Percentiles rank a stretch among this genome's conserved stretches.
phyloP scores from a whole-genome alignment of 2,113 vertebrate species.

The Nothocercus julius region DNA sequence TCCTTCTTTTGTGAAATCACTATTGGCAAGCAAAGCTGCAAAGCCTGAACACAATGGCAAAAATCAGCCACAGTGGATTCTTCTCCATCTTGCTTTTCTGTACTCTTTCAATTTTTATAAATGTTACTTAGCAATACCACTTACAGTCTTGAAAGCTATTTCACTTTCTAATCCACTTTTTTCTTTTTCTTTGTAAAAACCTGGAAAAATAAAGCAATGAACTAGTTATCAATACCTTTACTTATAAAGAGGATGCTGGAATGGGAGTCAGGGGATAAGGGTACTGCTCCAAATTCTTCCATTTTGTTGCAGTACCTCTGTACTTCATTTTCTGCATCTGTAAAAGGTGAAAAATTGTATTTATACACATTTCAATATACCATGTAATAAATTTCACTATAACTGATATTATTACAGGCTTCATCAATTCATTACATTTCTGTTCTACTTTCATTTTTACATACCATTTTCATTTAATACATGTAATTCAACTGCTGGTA shows the following conservation, averaged over 20 bases:
- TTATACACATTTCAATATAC: background rate
- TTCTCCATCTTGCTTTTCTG: background rate
- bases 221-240: conserved; percentile 5
- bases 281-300: background rate
- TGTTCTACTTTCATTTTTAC: background rate
- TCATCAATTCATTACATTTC: background rate
- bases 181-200: background rate
- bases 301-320: background rate
- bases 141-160: background rate
- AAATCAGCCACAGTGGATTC: background rate
- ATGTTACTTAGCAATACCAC: background rate
- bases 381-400: background rate
- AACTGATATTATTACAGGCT: background rate
- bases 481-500: background rate
- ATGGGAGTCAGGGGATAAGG: background rate
- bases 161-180: background rate
- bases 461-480: background rate
- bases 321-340: conserved; percentile 5
- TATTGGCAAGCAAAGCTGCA: background rate
- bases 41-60: background rate
- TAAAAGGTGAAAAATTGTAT: background rate
- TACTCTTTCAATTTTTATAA: background rate
- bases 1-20: background rate
- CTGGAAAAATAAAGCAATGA: background rate
- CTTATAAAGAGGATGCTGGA: background rate